phyloP scores from a whole-genome alignment of 2,113 vertebrate genomes.

The Bucco capensis region DNA sequence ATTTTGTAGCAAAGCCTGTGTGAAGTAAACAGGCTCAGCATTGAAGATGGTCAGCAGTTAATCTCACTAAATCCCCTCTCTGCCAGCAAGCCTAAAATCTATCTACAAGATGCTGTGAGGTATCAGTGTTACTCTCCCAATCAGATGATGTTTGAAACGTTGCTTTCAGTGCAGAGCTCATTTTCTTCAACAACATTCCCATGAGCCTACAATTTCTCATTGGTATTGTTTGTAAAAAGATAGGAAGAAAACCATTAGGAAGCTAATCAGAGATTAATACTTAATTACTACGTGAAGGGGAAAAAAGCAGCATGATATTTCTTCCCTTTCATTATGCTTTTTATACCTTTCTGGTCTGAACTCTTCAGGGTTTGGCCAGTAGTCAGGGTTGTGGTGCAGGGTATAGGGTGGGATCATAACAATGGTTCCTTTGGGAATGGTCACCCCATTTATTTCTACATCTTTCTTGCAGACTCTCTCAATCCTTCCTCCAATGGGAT shows the following conservation, averaged over 20 bases:
- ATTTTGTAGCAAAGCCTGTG: background rate
- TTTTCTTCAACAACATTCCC: background rate
- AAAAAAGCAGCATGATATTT: background rate
- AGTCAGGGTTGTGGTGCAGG: constrained; percentile 64
- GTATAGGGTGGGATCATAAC: constrained; percentile 65
- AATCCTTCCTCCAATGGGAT: constrained; percentile 70
- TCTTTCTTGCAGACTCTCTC: constrained; percentile 80
- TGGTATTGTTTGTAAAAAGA: background rate
- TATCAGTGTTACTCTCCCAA: background rate
- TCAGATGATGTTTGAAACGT: background rate
- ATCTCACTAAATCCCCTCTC: background rate
- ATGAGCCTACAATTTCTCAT: constrained; percentile 1
- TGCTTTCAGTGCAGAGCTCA: background rate
- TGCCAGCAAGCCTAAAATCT: background rate
- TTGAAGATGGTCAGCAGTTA: background rate
- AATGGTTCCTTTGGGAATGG: constrained; percentile 74
- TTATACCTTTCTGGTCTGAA: constrained; percentile 86
- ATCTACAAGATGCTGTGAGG: background rate
- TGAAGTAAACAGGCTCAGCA: background rate
- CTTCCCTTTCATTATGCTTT: background rate
- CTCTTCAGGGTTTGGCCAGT: constrained; percentile 79
- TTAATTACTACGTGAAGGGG: background rate
- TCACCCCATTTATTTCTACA: constrained; percentile 77
- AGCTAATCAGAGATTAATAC: constrained; percentile 36
- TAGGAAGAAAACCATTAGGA: constrained; percentile 12